phyloP scores from a whole-genome alignment of 53 echinoderm and acorn worm species.

The Hippasteria phrygiana region DNA sequence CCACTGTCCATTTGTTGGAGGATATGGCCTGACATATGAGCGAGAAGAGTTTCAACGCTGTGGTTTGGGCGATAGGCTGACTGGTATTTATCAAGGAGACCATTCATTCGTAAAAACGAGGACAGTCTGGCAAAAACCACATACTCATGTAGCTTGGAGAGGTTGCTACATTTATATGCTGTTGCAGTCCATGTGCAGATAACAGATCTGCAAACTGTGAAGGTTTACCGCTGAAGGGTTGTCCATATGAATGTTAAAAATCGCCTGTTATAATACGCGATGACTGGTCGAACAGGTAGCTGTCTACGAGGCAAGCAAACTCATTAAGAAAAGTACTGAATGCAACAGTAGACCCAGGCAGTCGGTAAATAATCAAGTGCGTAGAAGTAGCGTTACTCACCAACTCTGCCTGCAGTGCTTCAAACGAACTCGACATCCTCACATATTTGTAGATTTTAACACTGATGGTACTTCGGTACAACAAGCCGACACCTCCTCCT shows the following conservation, averaged over 20 bases:
- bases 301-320: constrained; percentile 4
- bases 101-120: constrained; percentile 4
- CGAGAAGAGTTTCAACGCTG: constrained; percentile 34
- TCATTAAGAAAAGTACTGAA: neutral
- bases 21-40: constrained; percentile 18
- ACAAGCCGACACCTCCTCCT: constrained; percentile 32
- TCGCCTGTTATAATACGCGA: neutral
- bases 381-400: neutral
- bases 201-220: constrained; percentile 16
- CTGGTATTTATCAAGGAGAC: constrained; percentile 5
- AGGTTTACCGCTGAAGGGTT: constrained; percentile 6
- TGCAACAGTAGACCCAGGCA: neutral
- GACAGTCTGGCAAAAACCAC: constrained; percentile 28
- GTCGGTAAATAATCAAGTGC: constrained; percentile 23
- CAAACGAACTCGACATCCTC: constrained; percentile 12
- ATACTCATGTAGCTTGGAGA: constrained; percentile 23
- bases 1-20: constrained; percentile 31
- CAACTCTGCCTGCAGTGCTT: constrained; percentile 25
- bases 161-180: constrained; percentile 15
- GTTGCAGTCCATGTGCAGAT: constrained; percentile 28
- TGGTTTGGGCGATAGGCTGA: constrained; percentile 28
- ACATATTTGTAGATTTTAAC: neutral
- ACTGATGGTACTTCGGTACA: constrained; percentile 1
- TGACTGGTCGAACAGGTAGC: constrained; percentile 4
- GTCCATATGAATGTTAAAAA: constrained; percentile 17